Evolutionary conservation across 1,140 invertebrate genomes (phyloP).

Genomic region (Dendroctonus ponderosae): DNA sequence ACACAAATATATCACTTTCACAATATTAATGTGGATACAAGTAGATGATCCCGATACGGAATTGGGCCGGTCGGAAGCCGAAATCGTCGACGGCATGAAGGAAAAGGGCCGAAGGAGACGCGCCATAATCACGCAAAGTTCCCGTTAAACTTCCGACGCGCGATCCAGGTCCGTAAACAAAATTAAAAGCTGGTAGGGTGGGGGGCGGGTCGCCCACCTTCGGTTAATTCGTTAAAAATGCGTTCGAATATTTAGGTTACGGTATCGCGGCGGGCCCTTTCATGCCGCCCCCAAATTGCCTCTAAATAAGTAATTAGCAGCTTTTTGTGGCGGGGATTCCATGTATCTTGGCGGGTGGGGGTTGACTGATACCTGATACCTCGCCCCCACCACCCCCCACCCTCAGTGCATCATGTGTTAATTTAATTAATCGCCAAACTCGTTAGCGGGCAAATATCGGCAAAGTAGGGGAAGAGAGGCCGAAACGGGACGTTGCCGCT

Average conservation of each 20-base stretch:
- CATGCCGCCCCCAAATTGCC: conserved; percentile 4
- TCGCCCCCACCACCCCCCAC: too few species aligned
- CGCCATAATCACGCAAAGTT: conserved; percentile 14
- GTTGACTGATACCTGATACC: too few species aligned
- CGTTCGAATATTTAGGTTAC: conserved; percentile 12
- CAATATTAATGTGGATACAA: conserved; percentile 9
- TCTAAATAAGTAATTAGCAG: conserved; percentile 11
- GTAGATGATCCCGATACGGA: conserved; percentile 9
- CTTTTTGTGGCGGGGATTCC: conserved; percentile 2
- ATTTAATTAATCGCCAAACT: not conserved
- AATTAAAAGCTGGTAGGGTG: not conserved
- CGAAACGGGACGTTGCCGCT: too few species aligned
- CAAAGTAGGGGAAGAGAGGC: too few species aligned
- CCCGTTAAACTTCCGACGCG: conserved; percentile 7
- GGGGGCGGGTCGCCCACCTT: not conserved
- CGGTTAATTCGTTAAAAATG: conserved; percentile 12
- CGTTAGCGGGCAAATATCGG: not conserved
- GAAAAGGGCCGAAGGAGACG: not conserved
- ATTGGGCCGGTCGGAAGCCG: conserved; percentile 5
- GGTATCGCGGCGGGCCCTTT: conserved; percentile 5
- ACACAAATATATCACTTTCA: conserved; percentile 1
- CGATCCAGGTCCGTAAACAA: conserved; percentile 14
- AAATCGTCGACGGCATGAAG: conserved; percentile 1
- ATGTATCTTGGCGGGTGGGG: too few species aligned
- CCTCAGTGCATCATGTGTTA: too few species aligned